Evolutionary conservation across 2,797 vertebrate genomes (phyloP), one percentile per base, ranked within the genome.

Genomic region (Sebastes minor): DNA sequence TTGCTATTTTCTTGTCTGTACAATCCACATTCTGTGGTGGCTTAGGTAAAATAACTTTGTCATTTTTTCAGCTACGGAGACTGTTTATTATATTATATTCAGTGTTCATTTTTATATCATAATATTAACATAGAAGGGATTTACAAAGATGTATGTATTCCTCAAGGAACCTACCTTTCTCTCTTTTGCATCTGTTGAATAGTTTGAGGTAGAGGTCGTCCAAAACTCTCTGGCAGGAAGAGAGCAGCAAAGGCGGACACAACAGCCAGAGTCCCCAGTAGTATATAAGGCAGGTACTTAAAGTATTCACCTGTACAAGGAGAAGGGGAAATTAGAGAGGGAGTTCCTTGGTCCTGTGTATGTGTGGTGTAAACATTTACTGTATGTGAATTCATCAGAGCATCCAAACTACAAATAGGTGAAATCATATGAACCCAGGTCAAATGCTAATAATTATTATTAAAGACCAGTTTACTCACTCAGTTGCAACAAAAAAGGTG

Each of bases 161-260:
- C 28, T 42, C 13, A 30, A 55, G 56, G 3, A 62, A 28, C 67
- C n/a, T 83, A 98, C 97, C 93, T 93, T 91, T 95, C 90, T 85
- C 95, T 93, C 46, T 81, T 82, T 8, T 94, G 92, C 96, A 97
- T 97, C 72, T 98, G 95, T 35, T 97, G 92, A 61, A 97, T 94
- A 5, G 96, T 97, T 83, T 98, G 96, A 4, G 97, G 97, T 10
- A 98, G 93, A 28, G 96, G 96, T 76, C 13, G 87, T 1, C 95
- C 93, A 2, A 95, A 97, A 79, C 91, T 98, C 93, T 98, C 97
- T 7, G 97, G 97, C 57, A 98, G 95, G 81, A 97, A 96, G 0
- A 97, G 59, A n/a, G 94, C 93, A 8, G 92, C 85, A 73, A 96
- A 89, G 69, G 95, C 96, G 33, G 96, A 95, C 2, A 95, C 75